Evolutionary conservation across 2,888 invertebrate genomes (phyloP).

Genomic region (Eupeodes latifasciatus): DNA sequence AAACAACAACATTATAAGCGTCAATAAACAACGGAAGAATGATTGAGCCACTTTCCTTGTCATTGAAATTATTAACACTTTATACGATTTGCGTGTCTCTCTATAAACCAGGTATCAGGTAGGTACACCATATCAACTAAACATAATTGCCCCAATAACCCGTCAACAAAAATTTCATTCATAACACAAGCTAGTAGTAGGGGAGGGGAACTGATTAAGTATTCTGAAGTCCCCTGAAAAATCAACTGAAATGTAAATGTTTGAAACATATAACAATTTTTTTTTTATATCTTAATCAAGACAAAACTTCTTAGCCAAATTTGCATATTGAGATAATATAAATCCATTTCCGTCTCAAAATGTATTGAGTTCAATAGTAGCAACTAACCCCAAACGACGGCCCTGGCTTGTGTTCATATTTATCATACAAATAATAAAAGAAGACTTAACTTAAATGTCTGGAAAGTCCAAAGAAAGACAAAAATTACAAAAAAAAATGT

Average conservation of each 20-base stretch:
- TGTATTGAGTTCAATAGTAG: too few relatives aligned
- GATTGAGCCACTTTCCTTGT: conserved; percentile 68
- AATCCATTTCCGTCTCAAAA: too few relatives aligned
- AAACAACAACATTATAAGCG: too few relatives aligned
- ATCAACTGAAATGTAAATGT: too few relatives aligned
- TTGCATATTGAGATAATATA: too few relatives aligned
- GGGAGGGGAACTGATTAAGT: too few relatives aligned
- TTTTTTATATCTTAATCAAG: too few relatives aligned
- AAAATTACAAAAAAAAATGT: conserved; percentile 46
- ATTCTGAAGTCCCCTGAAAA: too few relatives aligned
- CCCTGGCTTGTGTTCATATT: not conserved
- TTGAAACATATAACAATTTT: too few relatives aligned
- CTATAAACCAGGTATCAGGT: conserved; percentile 54
- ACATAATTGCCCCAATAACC: conserved; percentile 26
- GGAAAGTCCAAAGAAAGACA: not conserved
- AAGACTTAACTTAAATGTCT: not conserved
- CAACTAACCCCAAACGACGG: not conserved
- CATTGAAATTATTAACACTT: conserved; percentile 61
- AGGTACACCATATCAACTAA: conserved; percentile 28
- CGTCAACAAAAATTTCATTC: not conserved
- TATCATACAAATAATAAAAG: conserved; percentile 1
- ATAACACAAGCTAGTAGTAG: not conserved
- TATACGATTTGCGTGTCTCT: not conserved
- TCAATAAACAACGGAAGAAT: not conserved
- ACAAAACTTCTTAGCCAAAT: too few relatives aligned